Conservation (phyloP, 2,113 vertebrate species). For the Neomonachus schauinslandi region DNA sequence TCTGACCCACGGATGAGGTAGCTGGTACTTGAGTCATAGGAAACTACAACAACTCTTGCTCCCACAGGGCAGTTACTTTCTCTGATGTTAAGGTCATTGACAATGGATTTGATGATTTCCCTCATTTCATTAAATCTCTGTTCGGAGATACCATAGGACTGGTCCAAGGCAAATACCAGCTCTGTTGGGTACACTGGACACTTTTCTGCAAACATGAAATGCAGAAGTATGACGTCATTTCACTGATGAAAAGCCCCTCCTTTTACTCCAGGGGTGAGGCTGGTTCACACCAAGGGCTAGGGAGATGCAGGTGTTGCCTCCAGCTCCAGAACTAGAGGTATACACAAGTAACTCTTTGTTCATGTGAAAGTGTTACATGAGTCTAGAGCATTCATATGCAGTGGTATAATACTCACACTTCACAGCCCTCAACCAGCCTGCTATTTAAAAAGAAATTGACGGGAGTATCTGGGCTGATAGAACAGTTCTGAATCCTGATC, state of each 20-base stretch:
- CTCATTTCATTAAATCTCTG: conserved; percentile 86
- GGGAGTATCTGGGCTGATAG: background rate
- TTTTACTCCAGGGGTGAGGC: background rate
- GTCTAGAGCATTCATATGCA: background rate
- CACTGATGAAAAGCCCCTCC: background rate
- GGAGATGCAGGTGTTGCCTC: background rate
- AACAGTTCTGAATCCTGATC: background rate
- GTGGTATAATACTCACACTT: background rate
- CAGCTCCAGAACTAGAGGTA: background rate
- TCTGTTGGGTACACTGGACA: conserved; percentile 92
- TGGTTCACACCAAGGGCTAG: background rate
- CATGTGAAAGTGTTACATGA: background rate
- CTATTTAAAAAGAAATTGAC: background rate
- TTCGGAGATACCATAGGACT: conserved; percentile 84
- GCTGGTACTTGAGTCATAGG: conserved; percentile 84
- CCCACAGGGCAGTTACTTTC: conserved; percentile 91
- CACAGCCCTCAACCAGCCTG: background rate
- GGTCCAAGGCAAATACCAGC: conserved; percentile 91
- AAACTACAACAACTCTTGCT: conserved; percentile 88
- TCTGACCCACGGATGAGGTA: conserved; percentile 89
- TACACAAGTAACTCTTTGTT: background rate
- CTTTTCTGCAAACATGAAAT: conserved; percentile 54
- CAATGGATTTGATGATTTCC: conserved; percentile 78
- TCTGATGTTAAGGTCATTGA: conserved; percentile 84
- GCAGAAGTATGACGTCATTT: background rate